Conservation (phyloP, 2,888 invertebrate species). For the Microplitis deprimator region DNA sequence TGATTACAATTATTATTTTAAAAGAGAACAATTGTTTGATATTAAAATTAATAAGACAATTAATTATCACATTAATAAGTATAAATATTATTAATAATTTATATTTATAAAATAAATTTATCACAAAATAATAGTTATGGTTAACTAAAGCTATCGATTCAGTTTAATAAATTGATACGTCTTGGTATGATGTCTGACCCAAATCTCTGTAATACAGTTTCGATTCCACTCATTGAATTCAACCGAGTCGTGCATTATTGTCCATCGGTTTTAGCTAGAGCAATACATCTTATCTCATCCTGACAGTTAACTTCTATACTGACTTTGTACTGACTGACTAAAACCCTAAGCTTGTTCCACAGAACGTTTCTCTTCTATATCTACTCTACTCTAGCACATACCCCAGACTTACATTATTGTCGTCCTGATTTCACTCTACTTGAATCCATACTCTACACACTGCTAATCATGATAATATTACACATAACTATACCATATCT, state of each 20-base stretch:
- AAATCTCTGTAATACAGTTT: conserved; percentile 12
- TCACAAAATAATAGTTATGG: background rate
- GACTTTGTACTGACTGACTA: conserved; percentile 32
- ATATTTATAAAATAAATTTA: background rate
- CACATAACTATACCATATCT: too few species aligned
- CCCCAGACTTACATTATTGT: background rate
- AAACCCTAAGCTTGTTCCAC: conserved; percentile 46
- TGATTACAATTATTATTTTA: background rate
- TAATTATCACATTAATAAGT: background rate
- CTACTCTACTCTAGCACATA: conserved; percentile 32
- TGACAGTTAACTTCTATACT: conserved; percentile 23
- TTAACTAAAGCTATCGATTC: background rate
- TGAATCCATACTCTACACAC: background rate
- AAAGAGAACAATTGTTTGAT: background rate
- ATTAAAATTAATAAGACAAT: background rate
- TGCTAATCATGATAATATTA: background rate
- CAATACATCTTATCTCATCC: conserved; percentile 21
- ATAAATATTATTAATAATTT: background rate
- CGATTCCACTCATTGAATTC: conserved; percentile 20
- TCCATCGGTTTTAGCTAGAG: background rate
- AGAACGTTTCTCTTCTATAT: conserved; percentile 36
- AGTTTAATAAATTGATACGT: conserved; percentile 7
- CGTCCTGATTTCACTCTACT: background rate
- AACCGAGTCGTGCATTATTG: conserved; percentile 22
- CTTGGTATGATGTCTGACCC: conserved; percentile 20